These are phyloP conservation scores for Incurvaria masculella DNA, from an alignment of 2,888 invertebrate species.

Conservation along the genomic window DNA sequence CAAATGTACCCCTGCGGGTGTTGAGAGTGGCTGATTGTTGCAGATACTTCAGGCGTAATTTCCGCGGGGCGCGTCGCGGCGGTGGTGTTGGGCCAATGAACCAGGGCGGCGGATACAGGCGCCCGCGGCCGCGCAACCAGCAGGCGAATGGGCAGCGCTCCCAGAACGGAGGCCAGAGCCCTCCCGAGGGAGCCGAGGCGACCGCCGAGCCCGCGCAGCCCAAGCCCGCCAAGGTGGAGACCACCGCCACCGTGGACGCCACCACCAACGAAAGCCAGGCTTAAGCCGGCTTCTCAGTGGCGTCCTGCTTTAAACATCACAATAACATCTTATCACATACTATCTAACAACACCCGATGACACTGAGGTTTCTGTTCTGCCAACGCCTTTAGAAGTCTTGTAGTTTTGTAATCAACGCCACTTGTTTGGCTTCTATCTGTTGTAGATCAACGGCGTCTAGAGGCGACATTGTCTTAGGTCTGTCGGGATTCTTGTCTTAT, in stretches of 20 bases:
- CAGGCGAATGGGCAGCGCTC: slow-evolving; percentile 24
- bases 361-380: too few relatives aligned
- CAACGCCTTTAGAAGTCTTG: too few relatives aligned
- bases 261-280: slow-evolving; percentile 54
- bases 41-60: slow-evolving; percentile 74
- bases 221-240: slow-evolving; percentile 31
- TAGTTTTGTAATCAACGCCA: too few relatives aligned
- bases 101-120: slow-evolving; percentile 30
- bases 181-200: slow-evolving; percentile 12
- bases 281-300: slow-evolving; percentile 25
- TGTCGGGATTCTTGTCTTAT: too few relatives aligned
- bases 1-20: too few relatives aligned
- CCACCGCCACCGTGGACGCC: slow-evolving; percentile 41
- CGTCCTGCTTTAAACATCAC: background rate
- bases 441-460: too few relatives aligned
- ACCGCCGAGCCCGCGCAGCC: slow-evolving; percentile 26
- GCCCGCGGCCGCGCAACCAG: slow-evolving; percentile 36
- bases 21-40: slow-evolving; percentile 19
- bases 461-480: too few relatives aligned
- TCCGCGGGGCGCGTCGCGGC: slow-evolving; percentile 64
- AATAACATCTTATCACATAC: too few relatives aligned
- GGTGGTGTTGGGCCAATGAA: slow-evolving; percentile 42
- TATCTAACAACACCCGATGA: too few relatives aligned
- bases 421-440: too few relatives aligned
- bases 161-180: slow-evolving; percentile 32